Percentiles rank a stretch among this genome's conserved stretches.
Evolutionary conservation across 2,888 invertebrate genomes (phyloP).

Genomic region (Morpho deidamia): DNA sequence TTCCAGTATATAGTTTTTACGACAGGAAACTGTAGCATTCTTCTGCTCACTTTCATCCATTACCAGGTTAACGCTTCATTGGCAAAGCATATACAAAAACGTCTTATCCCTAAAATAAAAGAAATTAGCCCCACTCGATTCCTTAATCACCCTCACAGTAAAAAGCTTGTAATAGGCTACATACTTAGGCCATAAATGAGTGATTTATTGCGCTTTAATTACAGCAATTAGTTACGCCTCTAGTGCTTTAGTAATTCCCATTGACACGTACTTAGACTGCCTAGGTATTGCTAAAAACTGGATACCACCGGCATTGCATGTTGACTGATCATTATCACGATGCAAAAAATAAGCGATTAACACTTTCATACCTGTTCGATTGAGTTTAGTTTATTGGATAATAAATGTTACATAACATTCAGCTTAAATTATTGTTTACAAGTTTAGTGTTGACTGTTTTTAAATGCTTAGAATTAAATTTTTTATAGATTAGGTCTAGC

Average conservation of each 20-base stretch:
- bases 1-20: no score
- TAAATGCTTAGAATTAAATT: no score
- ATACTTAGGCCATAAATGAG: conserved; percentile 39
- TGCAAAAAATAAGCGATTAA: conserved; percentile 29
- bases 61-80: no score
- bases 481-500: no score
- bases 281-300: conserved; percentile 29
- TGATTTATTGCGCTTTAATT: conserved; percentile 61
- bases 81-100: no score
- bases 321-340: conserved; percentile 30
- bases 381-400: conserved; percentile 19
- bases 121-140: no score
- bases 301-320: conserved; percentile 28
- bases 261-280: conserved; percentile 31
- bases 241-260: conserved; percentile 34
- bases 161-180: conserved; percentile 24
- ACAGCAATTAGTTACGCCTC: conserved; percentile 63
- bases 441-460: background rate
- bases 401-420: conserved; percentile 8
- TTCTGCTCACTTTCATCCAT: no score
- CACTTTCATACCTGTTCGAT: conserved; percentile 26
- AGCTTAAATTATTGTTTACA: background rate
- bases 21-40: no score
- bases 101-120: no score
- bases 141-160: background rate